phyloP scores from a whole-genome alignment of 2,797 vertebrate genomes.

The Etheostoma nigrum region DNA sequence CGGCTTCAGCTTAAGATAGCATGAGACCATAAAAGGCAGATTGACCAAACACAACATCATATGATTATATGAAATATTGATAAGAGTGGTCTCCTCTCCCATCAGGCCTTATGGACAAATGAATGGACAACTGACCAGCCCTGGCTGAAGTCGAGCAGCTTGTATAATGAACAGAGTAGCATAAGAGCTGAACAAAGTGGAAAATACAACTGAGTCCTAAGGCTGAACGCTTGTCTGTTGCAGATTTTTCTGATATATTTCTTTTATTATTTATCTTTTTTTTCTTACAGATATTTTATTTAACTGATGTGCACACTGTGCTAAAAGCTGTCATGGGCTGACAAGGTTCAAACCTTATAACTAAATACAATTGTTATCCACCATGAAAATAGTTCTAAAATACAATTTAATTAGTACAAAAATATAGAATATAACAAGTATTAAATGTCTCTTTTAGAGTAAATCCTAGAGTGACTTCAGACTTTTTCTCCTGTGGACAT shows the following conservation, averaged over 20 bases:
- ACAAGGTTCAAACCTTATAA: background rate
- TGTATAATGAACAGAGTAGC: constrained; percentile 47
- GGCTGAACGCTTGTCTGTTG: constrained; percentile 29
- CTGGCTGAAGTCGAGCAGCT: constrained; percentile 52
- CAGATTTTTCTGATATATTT: constrained; percentile 21
- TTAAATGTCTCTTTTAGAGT: background rate
- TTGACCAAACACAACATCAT: constrained; percentile 80
- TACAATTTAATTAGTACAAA: background rate
- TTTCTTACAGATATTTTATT: constrained; percentile 3
- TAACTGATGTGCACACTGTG: background rate
- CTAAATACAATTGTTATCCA: background rate
- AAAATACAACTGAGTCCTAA: constrained; percentile 11
- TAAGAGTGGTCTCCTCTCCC: constrained; percentile 79
- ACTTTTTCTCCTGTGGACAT: background rate
- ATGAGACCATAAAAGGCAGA: constrained; percentile 78
- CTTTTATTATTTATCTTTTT: background rate
- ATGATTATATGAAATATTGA: constrained; percentile 84
- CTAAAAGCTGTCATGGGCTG: background rate
- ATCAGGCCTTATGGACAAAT: constrained; percentile 73
- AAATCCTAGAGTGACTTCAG: background rate
- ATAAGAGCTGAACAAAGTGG: constrained; percentile 40
- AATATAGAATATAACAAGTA: background rate
- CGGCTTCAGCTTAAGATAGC: constrained; percentile 80
- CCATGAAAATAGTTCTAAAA: background rate
- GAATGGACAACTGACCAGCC: constrained; percentile 76